A percentile compares a stretch with the other conserved stretches of the same genome.
Evolutionary conservation across 1,140 invertebrate species (phyloP).

Genomic region (Drosophila suzukii): DNA sequence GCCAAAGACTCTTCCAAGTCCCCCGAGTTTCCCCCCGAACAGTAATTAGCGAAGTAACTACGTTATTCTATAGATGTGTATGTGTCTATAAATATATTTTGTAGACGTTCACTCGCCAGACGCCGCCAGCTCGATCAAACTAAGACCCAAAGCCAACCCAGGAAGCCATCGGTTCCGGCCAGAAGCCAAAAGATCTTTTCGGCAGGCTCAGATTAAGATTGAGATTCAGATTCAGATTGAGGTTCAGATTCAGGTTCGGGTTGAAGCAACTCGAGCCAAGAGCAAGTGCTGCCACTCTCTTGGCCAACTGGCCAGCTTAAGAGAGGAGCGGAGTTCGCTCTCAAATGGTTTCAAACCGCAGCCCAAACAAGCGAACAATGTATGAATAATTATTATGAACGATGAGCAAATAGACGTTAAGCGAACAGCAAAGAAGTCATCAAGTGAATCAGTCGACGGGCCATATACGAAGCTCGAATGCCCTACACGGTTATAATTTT

Average conservation of each 20-base stretch:
- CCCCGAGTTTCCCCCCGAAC: constrained; percentile 26
- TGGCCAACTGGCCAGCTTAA: constrained; percentile 12
- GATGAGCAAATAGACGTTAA: constrained; percentile 59
- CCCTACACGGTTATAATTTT: constrained; percentile 12
- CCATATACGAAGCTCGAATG: constrained; percentile 16
- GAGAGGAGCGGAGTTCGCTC: constrained; percentile 42
- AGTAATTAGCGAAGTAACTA: constrained; percentile 47
- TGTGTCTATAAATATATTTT: constrained; percentile 47
- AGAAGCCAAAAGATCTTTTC: constrained; percentile 26
- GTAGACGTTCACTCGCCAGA: constrained; percentile 14
- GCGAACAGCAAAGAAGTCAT: constrained; percentile 44
- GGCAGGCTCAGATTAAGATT: constrained; percentile 1
- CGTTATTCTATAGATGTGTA: constrained; percentile 46
- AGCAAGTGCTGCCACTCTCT: constrained; percentile 9
- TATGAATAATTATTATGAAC: constrained; percentile 57
- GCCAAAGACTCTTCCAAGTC: constrained; percentile 29
- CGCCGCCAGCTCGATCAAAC: constrained; percentile 19
- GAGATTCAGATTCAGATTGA: no score
- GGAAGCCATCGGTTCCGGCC: neutral
- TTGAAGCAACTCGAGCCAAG: constrained; percentile 22
- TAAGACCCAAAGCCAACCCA: neutral
- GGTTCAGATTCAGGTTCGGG: neutral
- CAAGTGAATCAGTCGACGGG: constrained; percentile 5
- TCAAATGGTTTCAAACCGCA: constrained; percentile 75
- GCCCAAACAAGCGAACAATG: constrained; percentile 54